Evolutionary conservation across 2,888 invertebrate genomes (phyloP), one percentile per base, ranked within the genome.

Genomic region (Hermaeophaga mercurialis): DNA sequence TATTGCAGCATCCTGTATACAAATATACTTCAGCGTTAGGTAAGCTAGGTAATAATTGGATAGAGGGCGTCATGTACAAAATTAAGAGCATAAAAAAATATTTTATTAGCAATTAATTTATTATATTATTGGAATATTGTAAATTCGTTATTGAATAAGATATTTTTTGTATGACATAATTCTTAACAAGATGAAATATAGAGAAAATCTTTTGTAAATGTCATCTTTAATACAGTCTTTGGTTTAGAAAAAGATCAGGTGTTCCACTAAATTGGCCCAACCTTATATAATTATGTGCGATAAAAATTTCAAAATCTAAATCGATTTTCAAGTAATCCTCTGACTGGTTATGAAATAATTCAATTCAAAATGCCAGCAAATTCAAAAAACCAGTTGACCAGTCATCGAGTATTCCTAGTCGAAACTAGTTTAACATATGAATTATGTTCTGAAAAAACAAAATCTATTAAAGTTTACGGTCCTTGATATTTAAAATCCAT

Each of bases 1-100:
- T 62, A 2, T 24, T 65, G 11, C 80, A 81, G 1, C 77, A 56
- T 19, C 63, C 65, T 41, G 56, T 62, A 1, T 31, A 60, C 31
- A 65, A 63, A 36, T 68, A 68, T 49, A 65, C 66, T 12, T 60
- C 68, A 2, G 48, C 67, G 11, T 52, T 69, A 64, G 71, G 72
- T 72, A 58, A 66, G 63, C 60, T 34, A 4, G 9, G 31, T 31
- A 24, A 41, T 49, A 36, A 19, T 47, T 5, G 2, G n/a, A 2
- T 39, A 61, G 58, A 61, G 52, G 58, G 26, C 58, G 28, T 5
- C 7, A 9, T 39, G 19, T 39, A 38, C 9, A 17, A 5, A 18
- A 34, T n/a, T n/a, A n/a, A n/a, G n/a, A n/a, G n/a, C n/a, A n/a
- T n/a, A n/a, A n/a, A n/a, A n/a, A n/a, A n/a, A n/a, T n/a, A n/a